Percentiles rank a stretch among this genome's conserved stretches.
Conservation (phyloP, 2,888 invertebrate species). For the Mylabris sibirica region DNA sequence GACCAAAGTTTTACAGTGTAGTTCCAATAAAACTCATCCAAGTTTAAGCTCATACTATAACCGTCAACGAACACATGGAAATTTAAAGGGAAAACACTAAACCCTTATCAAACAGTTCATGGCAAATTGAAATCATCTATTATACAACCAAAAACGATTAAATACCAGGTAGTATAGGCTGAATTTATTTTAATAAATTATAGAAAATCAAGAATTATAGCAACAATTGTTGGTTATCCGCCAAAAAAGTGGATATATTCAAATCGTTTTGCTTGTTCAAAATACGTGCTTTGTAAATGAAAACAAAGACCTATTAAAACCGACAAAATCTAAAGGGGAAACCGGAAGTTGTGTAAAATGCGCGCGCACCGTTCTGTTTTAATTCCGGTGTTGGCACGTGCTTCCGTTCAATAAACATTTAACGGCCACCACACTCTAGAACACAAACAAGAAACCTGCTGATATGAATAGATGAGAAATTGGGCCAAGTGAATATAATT, state of each 20-base stretch:
- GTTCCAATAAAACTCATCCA: slow-evolving; percentile 31
- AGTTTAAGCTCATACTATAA: slow-evolving; percentile 27
- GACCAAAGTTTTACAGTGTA: slow-evolving; percentile 32
- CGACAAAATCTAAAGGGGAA: slow-evolving; percentile 39
- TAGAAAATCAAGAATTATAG: not conserved
- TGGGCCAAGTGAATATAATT: slow-evolving; percentile 38
- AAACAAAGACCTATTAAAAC: slow-evolving; percentile 44
- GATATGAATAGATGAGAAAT: slow-evolving; percentile 38
- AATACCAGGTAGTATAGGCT: not conserved
- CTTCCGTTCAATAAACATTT: slow-evolving; percentile 50
- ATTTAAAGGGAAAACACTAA: not conserved
- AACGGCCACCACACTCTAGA: slow-evolving; percentile 40
- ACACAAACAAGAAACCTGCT: slow-evolving; percentile 41
- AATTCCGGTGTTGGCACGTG: slow-evolving; percentile 49
- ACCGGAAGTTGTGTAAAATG: slow-evolving; percentile 38
- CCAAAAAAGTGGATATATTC: slow-evolving; percentile 11
- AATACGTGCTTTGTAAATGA: slow-evolving; percentile 13
- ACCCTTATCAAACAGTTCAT: not conserved
- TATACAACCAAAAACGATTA: not conserved
- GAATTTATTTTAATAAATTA: not conserved
- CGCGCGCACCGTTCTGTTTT: slow-evolving; percentile 44
- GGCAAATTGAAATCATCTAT: not conserved
- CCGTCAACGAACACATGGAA: slow-evolving; percentile 16
- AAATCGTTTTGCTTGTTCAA: slow-evolving; percentile 22
- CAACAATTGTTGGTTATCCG: not conserved